Conservation (phyloP, 2,888 invertebrate species). For the Ferdinandea cuprea region DNA sequence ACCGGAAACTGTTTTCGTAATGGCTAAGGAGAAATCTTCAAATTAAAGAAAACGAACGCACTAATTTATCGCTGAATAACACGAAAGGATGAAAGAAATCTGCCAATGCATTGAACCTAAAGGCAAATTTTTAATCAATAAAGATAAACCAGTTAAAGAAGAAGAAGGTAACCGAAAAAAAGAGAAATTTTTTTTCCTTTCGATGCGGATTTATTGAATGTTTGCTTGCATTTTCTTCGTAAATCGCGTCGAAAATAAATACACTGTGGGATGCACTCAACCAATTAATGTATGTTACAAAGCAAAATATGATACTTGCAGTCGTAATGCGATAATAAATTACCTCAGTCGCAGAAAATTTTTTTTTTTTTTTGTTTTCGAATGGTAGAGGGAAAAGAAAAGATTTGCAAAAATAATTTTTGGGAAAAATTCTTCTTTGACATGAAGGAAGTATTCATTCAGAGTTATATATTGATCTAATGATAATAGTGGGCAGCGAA, state of each 20-base stretch:
- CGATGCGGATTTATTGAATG: slow-evolving; percentile 1
- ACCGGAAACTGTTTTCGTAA: background rate
- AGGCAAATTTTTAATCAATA: background rate
- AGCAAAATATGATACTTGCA: background rate
- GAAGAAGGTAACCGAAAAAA: slow-evolving; percentile 7
- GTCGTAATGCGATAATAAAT: background rate
- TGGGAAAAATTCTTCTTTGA: no score
- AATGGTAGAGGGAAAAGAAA: no score
- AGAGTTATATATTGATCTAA: no score
- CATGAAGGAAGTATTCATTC: no score
- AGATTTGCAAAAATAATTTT: no score
- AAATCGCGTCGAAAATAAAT: background rate
- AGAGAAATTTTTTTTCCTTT: background rate
- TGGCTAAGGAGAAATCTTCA: slow-evolving; percentile 5
- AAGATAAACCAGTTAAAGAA: slow-evolving; percentile 16
- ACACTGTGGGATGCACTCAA: background rate
- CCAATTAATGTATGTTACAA: background rate
- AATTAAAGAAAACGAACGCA: background rate
- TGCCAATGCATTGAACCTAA: slow-evolving; percentile 23
- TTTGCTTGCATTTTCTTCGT: background rate
- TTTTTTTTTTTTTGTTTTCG: no score
- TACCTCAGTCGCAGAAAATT: background rate
- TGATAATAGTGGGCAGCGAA: no score
- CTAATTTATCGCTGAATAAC: slow-evolving; percentile 17
- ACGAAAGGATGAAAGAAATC: slow-evolving; percentile 7